A percentile compares a stretch with the other conserved stretches of the same genome.
phyloP scores from a whole-genome alignment of 2,113 vertebrate species.

The Sclerurus mexicanus region DNA sequence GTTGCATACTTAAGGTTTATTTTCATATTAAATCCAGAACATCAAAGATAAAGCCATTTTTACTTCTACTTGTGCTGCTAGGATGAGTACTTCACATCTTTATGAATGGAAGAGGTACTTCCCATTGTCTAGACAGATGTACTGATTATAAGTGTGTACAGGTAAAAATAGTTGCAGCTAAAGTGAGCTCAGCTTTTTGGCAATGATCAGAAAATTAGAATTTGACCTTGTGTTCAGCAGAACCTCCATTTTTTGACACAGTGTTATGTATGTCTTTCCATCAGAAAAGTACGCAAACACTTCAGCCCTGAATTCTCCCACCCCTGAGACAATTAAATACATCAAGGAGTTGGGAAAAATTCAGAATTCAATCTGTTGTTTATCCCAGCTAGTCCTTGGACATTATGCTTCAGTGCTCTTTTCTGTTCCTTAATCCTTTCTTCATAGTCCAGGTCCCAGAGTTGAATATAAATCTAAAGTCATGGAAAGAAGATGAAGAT shows the following conservation, averaged over 20 bases:
- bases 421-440: no score
- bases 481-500: background rate
- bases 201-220: background rate
- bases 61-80: background rate
- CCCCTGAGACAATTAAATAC: background rate
- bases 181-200: background rate
- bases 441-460: no score
- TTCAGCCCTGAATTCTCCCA: background rate
- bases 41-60: background rate
- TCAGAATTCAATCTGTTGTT: no score
- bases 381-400: no score
- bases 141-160: background rate
- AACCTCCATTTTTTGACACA: background rate
- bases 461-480: no score
- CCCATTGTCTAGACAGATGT: background rate
- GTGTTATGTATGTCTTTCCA: background rate
- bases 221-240: background rate
- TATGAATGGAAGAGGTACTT: background rate
- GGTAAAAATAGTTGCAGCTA: background rate
- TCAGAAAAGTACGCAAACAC: background rate
- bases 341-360: no score
- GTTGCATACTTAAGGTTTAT: background rate
- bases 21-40: background rate
- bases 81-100: background rate
- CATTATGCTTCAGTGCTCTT: no score